These are phyloP conservation scores for Meleagris gallopavo DNA, from an alignment of 2,113 vertebrate genomes.

Conservation along the genomic window DNA sequence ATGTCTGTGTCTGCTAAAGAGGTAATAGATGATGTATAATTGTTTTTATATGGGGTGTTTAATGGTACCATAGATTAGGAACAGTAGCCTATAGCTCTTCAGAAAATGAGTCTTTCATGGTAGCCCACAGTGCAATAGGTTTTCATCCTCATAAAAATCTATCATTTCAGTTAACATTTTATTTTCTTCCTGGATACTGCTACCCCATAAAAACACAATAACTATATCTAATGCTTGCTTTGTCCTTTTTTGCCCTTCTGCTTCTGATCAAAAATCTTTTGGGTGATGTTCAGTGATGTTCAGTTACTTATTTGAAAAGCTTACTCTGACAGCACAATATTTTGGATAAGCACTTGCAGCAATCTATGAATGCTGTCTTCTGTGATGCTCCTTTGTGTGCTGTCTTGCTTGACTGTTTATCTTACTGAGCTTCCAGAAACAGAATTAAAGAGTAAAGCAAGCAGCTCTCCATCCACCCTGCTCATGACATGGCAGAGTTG, in stretches of 20 bases:
- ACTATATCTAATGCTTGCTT: constrained; percentile 25
- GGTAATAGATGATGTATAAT: background rate
- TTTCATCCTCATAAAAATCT: constrained; percentile 49
- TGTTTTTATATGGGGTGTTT: constrained; percentile 21
- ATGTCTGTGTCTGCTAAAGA: background rate
- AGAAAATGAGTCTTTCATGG: constrained; percentile 38
- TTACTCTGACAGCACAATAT: background rate
- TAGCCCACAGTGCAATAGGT: constrained; percentile 36
- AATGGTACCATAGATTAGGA: background rate
- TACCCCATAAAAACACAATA: constrained; percentile 31
- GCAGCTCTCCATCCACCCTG: background rate
- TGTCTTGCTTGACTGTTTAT: background rate
- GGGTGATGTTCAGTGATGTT: background rate
- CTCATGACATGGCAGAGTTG: background rate
- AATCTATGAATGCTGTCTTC: background rate
- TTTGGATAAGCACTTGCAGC: background rate
- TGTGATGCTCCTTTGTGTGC: background rate
- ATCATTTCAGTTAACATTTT: constrained; percentile 39
- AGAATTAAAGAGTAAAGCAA: background rate
- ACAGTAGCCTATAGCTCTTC: constrained; percentile 25
- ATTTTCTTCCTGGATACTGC: background rate
- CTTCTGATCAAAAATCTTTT: constrained; percentile 2
- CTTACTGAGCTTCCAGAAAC: background rate
- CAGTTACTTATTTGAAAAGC: background rate
- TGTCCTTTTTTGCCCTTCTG: constrained; percentile 44